Base-by-base conservation (phyloP, 2,797 vertebrate genomes). In the Rhyacichthys aspro region DNA sequence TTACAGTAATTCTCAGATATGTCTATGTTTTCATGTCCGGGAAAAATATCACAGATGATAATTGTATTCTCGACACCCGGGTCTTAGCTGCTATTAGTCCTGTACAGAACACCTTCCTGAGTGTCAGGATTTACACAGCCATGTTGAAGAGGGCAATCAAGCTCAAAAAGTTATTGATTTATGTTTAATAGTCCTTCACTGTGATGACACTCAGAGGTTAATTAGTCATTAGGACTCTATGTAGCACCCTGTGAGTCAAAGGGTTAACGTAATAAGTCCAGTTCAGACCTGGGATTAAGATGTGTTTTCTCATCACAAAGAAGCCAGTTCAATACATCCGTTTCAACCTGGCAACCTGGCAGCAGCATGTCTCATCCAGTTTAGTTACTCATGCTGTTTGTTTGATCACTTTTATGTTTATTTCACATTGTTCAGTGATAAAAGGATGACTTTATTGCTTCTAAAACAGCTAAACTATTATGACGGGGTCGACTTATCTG, bases 101-200 rank as follows among this genome's bases (percentile, higher is more conserved):
- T 43, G 44, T 23, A 57, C 34, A 7, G 3, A 10, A 39, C 38
- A 48, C 59, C 61, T 70, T 67, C 42, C 55, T 37, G 14, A 38
- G 55, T 82, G 70, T 80, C 84, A 77, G 74, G 79, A 81, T 86
- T 84, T 75, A 81, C 76, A 73, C 56, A 67, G 45, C 18, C 43
- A 28, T 11, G 32, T 70, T 71, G 56, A 83, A 78, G 36, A 43
- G 61, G 59, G 56, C 70, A 87, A 80, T 87, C 73, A 85, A 78
- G 74, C 70, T 72, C 76, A 74, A 70, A 37, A 83, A 78, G 72
- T 80, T 79, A 91, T 87, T 90, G 87, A 90, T 83, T 87, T 67
- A 62, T 76, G 77, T 80, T 71, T 84, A 87, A 82, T 77, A 73
- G 68, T 78, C 74, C 76, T 74, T 70, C 63, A 69, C 45, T 81